Conservation (phyloP, 2,797 vertebrate genomes). For the Microctenopoma steveboyesi region DNA sequence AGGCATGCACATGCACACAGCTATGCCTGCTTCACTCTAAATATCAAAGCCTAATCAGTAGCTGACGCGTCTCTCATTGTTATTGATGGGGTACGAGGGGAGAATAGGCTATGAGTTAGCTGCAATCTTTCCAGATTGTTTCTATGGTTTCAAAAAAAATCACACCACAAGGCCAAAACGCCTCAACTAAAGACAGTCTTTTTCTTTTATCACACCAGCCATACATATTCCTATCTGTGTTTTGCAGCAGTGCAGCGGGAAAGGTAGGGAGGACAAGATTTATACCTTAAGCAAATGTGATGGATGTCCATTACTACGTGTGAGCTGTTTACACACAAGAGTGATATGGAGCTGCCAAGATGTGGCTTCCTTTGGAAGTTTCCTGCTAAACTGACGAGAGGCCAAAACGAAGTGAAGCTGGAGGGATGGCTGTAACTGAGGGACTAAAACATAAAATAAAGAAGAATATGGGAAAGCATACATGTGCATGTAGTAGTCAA, state of each 20-base stretch:
- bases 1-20: slow-evolving; percentile 1
- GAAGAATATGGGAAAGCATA: slow-evolving; percentile 1
- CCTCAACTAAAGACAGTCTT: slow-evolving; percentile 39
- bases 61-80: slow-evolving; percentile 67
- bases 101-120: slow-evolving; percentile 49
- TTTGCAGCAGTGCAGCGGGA: slow-evolving; percentile 40
- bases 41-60: slow-evolving; percentile 69
- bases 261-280: slow-evolving; percentile 55
- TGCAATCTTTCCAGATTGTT: slow-evolving; percentile 36
- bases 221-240: slow-evolving; percentile 69
- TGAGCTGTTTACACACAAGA: slow-evolving; percentile 60
- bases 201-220: slow-evolving; percentile 42
- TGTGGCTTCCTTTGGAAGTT: slow-evolving; percentile 23
- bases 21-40: slow-evolving; percentile 47
- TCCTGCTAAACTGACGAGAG: neutral
- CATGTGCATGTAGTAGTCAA: neutral
- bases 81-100: slow-evolving; percentile 70
- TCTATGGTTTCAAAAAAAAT: slow-evolving; percentile 1
- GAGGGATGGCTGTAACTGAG: neutral
- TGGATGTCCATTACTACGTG: slow-evolving; percentile 58
- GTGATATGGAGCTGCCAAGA: slow-evolving; percentile 47
- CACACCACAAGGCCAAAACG: slow-evolving; percentile 36
- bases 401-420: neutral
- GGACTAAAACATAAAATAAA: neutral
- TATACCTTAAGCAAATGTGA: slow-evolving; percentile 71